Percentiles rank a stretch among this genome's conserved stretches.
Evolutionary conservation across 2,888 invertebrate genomes (phyloP).

Genomic region (Mactromeris polynyma): DNA sequence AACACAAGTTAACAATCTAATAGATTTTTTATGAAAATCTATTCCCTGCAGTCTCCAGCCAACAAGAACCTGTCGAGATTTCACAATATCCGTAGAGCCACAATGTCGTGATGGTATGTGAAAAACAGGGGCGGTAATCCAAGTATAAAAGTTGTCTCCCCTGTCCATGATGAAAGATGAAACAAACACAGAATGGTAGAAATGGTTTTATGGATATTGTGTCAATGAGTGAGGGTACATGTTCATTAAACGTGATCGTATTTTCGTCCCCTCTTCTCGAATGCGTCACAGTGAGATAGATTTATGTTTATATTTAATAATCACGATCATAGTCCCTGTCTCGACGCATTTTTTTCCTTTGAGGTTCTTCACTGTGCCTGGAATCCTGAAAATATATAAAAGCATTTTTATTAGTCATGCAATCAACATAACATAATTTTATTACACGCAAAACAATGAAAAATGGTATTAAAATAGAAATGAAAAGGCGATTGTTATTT

Average conservation of each 20-base stretch:
- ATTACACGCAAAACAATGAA: no score
- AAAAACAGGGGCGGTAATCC: constrained; percentile 1
- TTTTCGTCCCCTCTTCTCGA: not conserved
- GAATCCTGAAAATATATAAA: constrained; percentile 65
- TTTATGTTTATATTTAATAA: constrained; percentile 34
- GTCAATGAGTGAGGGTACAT: constrained; percentile 4
- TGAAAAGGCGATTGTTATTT: no score
- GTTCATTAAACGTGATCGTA: not conserved
- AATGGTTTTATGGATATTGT: constrained; percentile 9
- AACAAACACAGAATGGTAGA: constrained; percentile 6
- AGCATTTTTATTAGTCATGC: not conserved
- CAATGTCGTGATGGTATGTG: not conserved
- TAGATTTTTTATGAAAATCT: constrained; percentile 43
- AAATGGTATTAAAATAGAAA: no score
- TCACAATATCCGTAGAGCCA: not conserved
- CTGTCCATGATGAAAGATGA: not conserved
- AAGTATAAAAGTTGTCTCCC: not conserved
- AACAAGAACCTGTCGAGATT: constrained; percentile 4
- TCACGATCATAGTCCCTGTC: constrained; percentile 29
- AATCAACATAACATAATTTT: not conserved
- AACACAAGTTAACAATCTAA: constrained; percentile 53
- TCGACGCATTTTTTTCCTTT: constrained; percentile 60
- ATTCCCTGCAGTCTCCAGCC: constrained; percentile 50
- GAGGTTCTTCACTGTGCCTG: constrained; percentile 67
- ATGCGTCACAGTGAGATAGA: constrained; percentile 9